Base-by-base conservation (phyloP, 2,113 vertebrate genomes). In the Xenotilapia caudafasciata region DNA sequence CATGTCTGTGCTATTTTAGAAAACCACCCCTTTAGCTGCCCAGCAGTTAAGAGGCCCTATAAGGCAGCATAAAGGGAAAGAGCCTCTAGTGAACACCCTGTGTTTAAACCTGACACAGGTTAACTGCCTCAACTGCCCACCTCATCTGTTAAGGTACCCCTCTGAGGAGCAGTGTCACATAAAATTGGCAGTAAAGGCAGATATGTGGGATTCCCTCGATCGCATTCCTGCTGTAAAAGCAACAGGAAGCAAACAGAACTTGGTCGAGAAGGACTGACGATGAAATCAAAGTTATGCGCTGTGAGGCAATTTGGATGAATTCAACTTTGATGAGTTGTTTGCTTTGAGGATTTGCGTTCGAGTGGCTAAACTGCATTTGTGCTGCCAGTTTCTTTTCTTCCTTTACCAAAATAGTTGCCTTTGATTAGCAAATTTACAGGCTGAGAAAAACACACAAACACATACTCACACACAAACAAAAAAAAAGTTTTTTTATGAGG, bases 61-160 rank as follows among this genome's bases (percentile, higher is more conserved):
- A 77, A 53, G 80, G 81, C 81, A 15, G 75, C 10, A 23, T 23
- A 83, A 68, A 47, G 21, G 75, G 86, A 55, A 91, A 58, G 28
- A 83, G 80, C 68, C 60, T 77, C 11, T 45, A 60, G 45, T 82
- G 70, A 62, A 70, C 33, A 92, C 49, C 33, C 86, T 91, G 91
- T 83, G 79, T 90, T 94, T 93, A 93, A 92, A 94, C 62, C 82
- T 87, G 81, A 91, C 82, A 86, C 47, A 88, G 92, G 92, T 94
- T 93, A 95, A 96, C 75, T 65, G 73, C 70, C 38, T 83, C 83
- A 88, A 86, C 92, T 86, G 83, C 28, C 91, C 92, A 73, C 81
- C 81, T 89, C 85, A 26, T 86, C 83, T 83, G 89, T 65, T 86
- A 88, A 88, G 82, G 31, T 73, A 84, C 47, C 62, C 87, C 55